Evolutionary conservation across 1,140 invertebrate species (phyloP), one percentile per base, ranked within the genome.

Genomic region (Bombus superbus): DNA sequence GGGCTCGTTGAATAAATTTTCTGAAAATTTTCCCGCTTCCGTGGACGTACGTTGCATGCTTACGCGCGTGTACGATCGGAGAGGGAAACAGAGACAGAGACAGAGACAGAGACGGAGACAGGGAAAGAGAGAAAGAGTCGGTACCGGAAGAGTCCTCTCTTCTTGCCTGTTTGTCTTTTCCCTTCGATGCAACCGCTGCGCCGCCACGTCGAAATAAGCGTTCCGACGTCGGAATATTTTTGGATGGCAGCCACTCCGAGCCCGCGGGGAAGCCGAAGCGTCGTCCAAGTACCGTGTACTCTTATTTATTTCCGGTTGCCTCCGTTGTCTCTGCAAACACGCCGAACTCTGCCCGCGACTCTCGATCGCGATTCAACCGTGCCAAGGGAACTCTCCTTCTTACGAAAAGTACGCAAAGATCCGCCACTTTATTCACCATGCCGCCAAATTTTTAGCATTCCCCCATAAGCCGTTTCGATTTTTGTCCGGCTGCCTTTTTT

Each of bases 141-240:
- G 47, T 53, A 53, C 22, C 38, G 81, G 85, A 88, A 87, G 59
- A 72, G 68, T 74, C 40, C 80, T 88, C 64, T 81, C 72, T 81
- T 86, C 85, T 78, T 85, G 78, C 79, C 74, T 90, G 85, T 90
- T 90, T 85, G 88, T 90, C 88, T 87, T 89, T 83, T 85, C 77
- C 35, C 68, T 79, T 81, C 73, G 80, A 77, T 25, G 76, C 82
- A 32, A 68, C 81, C 81, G 62, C 68, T 44, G n/a, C 47, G 44
- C n/a, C 11, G 53, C 78, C 76, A 6, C 83, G 66, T 35, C 83
- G 83, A 80, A 83, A 87, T 81, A 83, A 87, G 73, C 85, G 35
- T 81, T 81, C 71, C 78, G 44, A n/a, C 68, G 79, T 59, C 44
- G 82, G 68, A 88, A 90, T 88, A 90, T 90, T 90, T 90, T 90